A percentile compares a stretch with the other conserved stretches of the same genome.
Conservation (phyloP, 2,888 invertebrate species). For the Embidobia sp. region DNA sequence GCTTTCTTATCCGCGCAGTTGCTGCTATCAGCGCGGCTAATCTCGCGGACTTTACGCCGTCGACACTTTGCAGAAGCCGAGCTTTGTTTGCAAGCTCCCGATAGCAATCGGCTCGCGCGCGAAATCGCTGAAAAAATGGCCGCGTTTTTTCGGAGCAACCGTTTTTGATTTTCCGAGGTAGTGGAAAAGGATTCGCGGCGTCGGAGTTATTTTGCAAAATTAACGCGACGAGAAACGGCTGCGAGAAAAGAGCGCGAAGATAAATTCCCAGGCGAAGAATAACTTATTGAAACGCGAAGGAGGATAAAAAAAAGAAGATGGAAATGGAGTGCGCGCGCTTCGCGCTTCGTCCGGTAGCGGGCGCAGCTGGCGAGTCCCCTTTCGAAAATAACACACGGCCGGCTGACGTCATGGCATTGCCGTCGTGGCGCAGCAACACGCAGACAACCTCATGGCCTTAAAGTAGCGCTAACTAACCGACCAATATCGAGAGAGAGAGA, state of each 20-base stretch:
- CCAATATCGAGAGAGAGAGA: constrained; percentile 59
- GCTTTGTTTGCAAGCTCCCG: too few species aligned
- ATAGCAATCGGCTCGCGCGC: too few species aligned
- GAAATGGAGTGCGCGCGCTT: constrained; percentile 59
- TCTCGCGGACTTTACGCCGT: constrained; percentile 60
- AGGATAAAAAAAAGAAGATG: constrained; percentile 18
- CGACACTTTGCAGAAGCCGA: constrained; percentile 38
- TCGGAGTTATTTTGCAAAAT: too few species aligned
- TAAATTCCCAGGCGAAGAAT: not conserved
- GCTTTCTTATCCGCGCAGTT: constrained; percentile 51
- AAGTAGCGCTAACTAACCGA: constrained; percentile 66
- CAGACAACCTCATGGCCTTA: constrained; percentile 65
- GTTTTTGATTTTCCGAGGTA: too few species aligned
- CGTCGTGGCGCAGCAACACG: constrained; percentile 64
- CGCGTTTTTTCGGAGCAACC: too few species aligned
- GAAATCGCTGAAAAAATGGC: too few species aligned
- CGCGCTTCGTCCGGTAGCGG: constrained; percentile 64
- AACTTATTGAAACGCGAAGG: constrained; percentile 3
- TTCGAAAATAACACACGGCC: constrained; percentile 81
- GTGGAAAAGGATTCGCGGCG: too few species aligned
- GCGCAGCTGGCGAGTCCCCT: constrained; percentile 76
- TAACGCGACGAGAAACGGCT: too few species aligned
- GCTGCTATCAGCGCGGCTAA: constrained; percentile 50
- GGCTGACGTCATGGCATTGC: constrained; percentile 81
- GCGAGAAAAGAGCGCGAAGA: not conserved